phyloP scores from a whole-genome alignment of 1,140 invertebrate species.

The Amphibalanus amphitrite region DNA sequence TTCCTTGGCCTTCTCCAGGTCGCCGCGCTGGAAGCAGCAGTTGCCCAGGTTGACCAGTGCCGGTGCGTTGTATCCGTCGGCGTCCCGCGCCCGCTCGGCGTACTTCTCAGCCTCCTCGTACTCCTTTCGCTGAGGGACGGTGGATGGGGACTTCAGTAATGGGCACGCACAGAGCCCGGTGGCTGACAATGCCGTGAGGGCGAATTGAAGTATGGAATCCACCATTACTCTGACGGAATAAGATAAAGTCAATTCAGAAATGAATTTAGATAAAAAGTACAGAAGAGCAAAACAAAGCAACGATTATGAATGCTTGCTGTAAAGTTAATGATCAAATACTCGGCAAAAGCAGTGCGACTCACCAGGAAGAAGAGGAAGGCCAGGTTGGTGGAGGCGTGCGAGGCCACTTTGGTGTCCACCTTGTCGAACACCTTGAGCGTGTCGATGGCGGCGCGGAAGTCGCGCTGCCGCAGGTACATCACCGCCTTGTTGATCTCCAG shows the following conservation, averaged over 20 bases:
- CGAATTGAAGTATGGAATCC: neutral
- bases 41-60: slow-evolving; percentile 81
- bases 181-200: slow-evolving; percentile 14
- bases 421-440: slow-evolving; percentile 78
- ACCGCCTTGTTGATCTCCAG: slow-evolving; percentile 87
- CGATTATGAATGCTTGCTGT: no score
- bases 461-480: slow-evolving; percentile 67
- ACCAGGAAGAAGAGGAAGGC: slow-evolving; percentile 68
- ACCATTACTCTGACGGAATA: slow-evolving; percentile 8
- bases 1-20: slow-evolving; percentile 54
- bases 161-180: no score
- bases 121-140: slow-evolving; percentile 58
- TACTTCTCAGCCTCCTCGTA: slow-evolving; percentile 65
- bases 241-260: no score
- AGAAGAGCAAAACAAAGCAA: no score
- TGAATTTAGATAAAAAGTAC: no score
- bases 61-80: slow-evolving; percentile 60
- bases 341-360: no score
- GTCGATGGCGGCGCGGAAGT: slow-evolving; percentile 62
- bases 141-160: slow-evolving; percentile 10
- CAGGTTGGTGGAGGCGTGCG: slow-evolving; percentile 70
- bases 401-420: slow-evolving; percentile 62
- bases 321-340: no score
- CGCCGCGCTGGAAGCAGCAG: slow-evolving; percentile 50
- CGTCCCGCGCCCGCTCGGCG: slow-evolving; percentile 50